Evolutionary conservation across 2,113 vertebrate species (phyloP), one percentile per base, ranked within the genome.

Genomic region (Oreochromis niloticus): DNA sequence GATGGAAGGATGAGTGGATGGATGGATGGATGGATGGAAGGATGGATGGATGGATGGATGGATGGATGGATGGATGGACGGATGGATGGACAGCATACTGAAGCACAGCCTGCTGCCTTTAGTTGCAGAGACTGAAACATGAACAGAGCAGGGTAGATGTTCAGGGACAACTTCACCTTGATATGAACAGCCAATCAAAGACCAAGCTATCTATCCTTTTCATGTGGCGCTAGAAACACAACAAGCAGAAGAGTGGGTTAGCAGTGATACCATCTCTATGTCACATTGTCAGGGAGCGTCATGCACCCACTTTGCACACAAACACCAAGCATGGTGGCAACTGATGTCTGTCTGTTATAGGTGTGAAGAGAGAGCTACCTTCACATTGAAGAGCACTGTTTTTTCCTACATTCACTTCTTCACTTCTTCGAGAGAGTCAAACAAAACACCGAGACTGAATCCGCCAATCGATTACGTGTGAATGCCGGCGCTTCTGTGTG

Each of bases 131-230:
- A 87, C 43, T 55, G 75, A 80, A 89, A 71, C 54, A 71, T 68
- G 32, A 71, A 46, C 71, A 41, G 27, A 71, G 41, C 34, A 46
- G 24, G 24, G 17, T 13, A n/a, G 75, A 34, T 19, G 39, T 57
- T 85, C 73, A 75, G 89, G 89, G 88, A 86, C 75, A 68, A n/a
- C 41, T 85, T 94, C 85, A 90, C 90, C 92, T 89, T 92, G 83
- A 91, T 82, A 66, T 39, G 34, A 66, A 73, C 85, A 79, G 81
- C 81, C 92, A 92, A 85, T 89, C 86, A 91, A 57, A 90, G 6
- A 9, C n/a, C 24, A 30, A 83, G 7, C 19, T 57, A 46, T 81
- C 55, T 4, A 30, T 71, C 22, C 71, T 63, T 89, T 68, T 81
- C 36, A 80, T 80, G 52, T 86, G n/a, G 41, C 48, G 14, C 59